Percentiles rank a stretch among this genome's conserved stretches.
These are phyloP conservation scores for Oceanodroma leucorhoa DNA, from an alignment of 2,797 vertebrate species.

Conservation along the genomic window DNA sequence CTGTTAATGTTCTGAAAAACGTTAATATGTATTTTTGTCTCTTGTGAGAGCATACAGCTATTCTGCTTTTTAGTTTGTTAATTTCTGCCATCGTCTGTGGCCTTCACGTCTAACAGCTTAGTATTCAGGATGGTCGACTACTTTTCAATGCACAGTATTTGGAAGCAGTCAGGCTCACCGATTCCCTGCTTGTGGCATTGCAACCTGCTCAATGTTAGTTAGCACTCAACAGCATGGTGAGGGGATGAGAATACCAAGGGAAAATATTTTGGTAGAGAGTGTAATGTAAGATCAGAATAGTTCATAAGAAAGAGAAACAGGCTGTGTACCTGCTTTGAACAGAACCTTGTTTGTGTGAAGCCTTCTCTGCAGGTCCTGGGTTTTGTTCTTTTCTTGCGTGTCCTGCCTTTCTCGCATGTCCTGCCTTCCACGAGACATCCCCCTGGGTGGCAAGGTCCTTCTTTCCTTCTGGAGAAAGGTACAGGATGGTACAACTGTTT, in stretches of 20 bases:
- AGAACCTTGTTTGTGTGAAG: neutral
- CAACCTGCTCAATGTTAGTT: neutral
- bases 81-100: neutral
- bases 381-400: neutral
- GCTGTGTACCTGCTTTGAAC: neutral
- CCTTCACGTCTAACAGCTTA: neutral
- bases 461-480: neutral
- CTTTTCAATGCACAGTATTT: accelerated
- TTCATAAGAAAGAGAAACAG: neutral
- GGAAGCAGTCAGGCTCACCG: neutral
- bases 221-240: neutral
- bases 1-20: neutral
- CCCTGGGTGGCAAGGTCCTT: neutral
- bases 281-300: neutral
- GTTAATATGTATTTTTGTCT: neutral
- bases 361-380: neutral
- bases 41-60: neutral
- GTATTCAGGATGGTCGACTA: accelerated
- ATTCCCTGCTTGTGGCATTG: neutral
- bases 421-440: neutral
- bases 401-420: neutral
- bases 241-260: neutral
- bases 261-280: neutral
- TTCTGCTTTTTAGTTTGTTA: neutral
- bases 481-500: neutral